phyloP scores from a whole-genome alignment of 2,797 vertebrate species.

The Nyctalus aviator region DNA sequence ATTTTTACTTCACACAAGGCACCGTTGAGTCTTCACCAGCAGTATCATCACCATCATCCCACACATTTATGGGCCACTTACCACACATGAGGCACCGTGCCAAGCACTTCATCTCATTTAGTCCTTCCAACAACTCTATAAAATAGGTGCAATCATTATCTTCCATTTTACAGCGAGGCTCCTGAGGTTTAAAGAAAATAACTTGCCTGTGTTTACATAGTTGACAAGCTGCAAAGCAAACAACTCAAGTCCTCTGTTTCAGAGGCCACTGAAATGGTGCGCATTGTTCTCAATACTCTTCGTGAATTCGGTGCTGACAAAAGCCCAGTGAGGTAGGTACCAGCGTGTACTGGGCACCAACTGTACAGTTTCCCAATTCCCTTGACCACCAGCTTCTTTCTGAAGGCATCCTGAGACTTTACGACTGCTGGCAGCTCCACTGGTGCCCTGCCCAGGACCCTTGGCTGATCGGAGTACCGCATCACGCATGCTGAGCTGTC shows the following conservation, averaged over 20 bases:
- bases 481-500: accelerated
- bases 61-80: background rate
- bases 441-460: background rate
- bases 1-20: background rate
- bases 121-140: background rate
- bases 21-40: background rate
- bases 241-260: background rate
- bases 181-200: slow-evolving; percentile 1
- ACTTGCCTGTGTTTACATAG: background rate
- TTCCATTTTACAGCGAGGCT: background rate
- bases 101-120: background rate
- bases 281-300: background rate
- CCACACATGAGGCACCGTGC: background rate
- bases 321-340: background rate
- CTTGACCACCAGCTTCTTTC: background rate
- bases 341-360: background rate
- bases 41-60: background rate
- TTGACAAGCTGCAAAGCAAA: background rate
- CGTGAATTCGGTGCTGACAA: background rate
- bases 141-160: background rate
- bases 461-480: background rate
- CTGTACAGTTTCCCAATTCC: background rate
- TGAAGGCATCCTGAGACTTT: background rate
- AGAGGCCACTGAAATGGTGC: background rate
- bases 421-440: no score